phyloP scores from a whole-genome alignment of 2,797 vertebrate species.

The Macrochelys suwanniensis region DNA sequence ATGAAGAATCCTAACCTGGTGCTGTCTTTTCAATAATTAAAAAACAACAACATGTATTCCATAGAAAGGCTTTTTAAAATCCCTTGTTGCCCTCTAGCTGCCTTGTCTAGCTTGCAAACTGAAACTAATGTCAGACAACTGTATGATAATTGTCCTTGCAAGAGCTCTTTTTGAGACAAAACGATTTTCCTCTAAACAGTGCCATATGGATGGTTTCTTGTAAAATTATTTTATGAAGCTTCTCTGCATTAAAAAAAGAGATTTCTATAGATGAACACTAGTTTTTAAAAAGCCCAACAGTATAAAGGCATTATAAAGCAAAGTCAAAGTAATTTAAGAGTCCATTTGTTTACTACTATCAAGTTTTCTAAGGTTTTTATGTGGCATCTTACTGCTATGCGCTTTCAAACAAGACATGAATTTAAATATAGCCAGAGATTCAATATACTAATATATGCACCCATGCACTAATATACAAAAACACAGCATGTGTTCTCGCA shows the following conservation, averaged over 20 bases:
- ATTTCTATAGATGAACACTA: background rate
- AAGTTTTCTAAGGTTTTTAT: background rate
- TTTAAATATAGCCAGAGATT: background rate
- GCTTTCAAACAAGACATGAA: background rate
- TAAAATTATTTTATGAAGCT: background rate
- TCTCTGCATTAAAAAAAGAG: background rate
- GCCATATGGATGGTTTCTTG: background rate
- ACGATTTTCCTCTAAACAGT: background rate
- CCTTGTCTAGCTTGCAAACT: background rate
- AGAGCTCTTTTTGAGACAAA: background rate
- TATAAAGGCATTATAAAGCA: background rate
- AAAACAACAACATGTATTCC: constrained; percentile 20
- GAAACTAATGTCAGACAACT: background rate
- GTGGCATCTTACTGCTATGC: background rate
- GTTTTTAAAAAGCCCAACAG: fast-evolving
- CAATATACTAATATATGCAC: background rate
- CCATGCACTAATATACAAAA: background rate
- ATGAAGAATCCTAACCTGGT: constrained; percentile 52
- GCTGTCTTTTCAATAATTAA: constrained; percentile 45
- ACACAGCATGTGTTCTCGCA: fast-evolving
- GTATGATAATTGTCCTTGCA: background rate
- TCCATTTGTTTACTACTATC: background rate
- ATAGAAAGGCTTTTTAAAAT: constrained; percentile 9
- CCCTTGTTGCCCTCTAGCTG: background rate
- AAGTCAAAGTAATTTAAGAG: background rate